phyloP scores from a whole-genome alignment of 2,113 vertebrate genomes.

The Pan paniscus region DNA sequence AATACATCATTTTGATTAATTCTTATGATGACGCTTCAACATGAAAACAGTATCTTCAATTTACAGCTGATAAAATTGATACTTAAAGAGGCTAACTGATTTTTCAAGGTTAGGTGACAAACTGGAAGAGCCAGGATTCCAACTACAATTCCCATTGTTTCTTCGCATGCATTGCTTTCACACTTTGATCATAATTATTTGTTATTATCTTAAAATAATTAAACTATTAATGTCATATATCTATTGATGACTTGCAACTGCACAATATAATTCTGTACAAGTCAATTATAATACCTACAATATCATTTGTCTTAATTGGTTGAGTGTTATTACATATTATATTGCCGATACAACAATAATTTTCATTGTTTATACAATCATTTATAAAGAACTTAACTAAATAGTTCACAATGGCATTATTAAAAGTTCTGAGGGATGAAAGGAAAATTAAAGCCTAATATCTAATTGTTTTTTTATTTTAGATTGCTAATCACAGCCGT shows the following conservation, averaged over 20 bases:
- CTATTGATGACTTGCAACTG: not conserved
- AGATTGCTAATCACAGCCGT: constrained; percentile 20
- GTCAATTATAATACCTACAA: not conserved
- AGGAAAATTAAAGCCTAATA: not conserved
- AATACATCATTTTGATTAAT: not conserved
- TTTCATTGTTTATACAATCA: constrained; percentile 21
- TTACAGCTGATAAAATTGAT: not conserved
- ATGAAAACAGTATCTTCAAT: not conserved
- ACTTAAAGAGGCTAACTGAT: not conserved
- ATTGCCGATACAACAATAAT: not conserved
- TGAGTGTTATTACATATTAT: not conserved
- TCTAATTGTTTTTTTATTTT: not conserved
- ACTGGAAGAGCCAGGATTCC: not conserved
- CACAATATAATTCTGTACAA: not conserved
- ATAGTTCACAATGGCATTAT: not conserved
- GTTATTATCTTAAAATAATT: not conserved
- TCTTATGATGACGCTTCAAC: not conserved
- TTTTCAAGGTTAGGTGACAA: not conserved
- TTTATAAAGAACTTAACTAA: not conserved
- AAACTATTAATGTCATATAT: not conserved
- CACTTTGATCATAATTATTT: not conserved
- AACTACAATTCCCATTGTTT: fast-evolving
- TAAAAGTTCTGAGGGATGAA: not conserved
- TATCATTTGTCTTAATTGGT: not conserved
- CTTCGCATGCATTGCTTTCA: not conserved